Percentiles rank a stretch among this genome's conserved stretches.
Conservation (phyloP, 2,797 vertebrate species). For the Aythya fuligula region DNA sequence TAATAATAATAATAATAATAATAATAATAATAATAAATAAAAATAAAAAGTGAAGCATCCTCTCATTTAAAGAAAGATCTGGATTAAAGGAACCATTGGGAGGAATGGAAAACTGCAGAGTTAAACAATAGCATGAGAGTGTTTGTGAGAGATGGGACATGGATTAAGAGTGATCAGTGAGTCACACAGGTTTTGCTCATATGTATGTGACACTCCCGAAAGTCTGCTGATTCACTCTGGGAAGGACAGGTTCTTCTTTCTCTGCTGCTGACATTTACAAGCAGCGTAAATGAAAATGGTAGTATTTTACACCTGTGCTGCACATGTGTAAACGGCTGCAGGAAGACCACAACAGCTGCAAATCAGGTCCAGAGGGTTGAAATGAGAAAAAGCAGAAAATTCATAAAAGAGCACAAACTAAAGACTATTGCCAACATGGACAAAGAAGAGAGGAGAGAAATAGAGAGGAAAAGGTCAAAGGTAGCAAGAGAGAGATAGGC, state of each 20-base stretch:
- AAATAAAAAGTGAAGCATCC: not conserved
- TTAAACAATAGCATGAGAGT: not conserved
- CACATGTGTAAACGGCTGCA: constrained; percentile 34
- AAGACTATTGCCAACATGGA: constrained; percentile 8
- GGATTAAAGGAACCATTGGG: not conserved
- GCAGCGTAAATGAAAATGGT: constrained; percentile 45
- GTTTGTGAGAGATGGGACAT: constrained; percentile 12
- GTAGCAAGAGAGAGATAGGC: not conserved
- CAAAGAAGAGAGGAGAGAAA: constrained; percentile 13
- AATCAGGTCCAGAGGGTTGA: constrained; percentile 46
- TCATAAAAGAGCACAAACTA: constrained; percentile 44
- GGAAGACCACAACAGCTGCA: constrained; percentile 29
- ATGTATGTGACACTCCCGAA: constrained; percentile 14
- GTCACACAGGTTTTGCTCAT: not conserved
- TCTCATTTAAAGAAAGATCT: constrained; percentile 1
- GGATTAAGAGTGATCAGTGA: not conserved
- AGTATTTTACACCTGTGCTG: constrained; percentile 52
- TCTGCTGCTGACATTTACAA: constrained; percentile 58
- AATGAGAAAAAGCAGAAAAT: constrained; percentile 34
- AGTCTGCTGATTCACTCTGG: constrained; percentile 22
- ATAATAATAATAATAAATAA: too few relatives aligned
- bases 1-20: too few relatives aligned
- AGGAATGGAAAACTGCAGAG: not conserved
- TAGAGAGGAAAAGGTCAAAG: constrained; percentile 46
- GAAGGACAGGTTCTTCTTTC: constrained; percentile 50